Base-by-base conservation (phyloP, 2,797 vertebrate species). In the Kryptopterus vitreolus region DNA sequence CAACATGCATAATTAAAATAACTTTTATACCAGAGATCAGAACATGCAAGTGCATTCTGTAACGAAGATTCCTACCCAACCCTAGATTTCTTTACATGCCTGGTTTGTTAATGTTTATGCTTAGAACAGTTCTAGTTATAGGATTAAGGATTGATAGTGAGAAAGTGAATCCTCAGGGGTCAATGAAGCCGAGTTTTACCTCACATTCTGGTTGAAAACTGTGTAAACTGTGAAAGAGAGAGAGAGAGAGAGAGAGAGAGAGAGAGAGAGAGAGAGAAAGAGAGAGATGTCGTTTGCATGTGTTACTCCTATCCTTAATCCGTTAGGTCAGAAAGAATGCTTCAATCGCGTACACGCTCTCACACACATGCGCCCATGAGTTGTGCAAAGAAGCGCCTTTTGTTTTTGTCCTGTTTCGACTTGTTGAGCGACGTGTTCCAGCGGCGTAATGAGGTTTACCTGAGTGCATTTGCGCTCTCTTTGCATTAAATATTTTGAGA, bases 361-460 rank as follows among this genome's bases (percentile, higher is more conserved):
- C 76, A 82, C 50, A 73, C 50, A 77, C 50, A 61, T 52, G 73
- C 79, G 65, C 70, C 76, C 78, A 66, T 6, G 46, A 53, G 43
- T 52, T 55, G 59, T 75, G 55, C 33, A 75, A 74, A 61, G 59
- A 29, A 61, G 55, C n/a, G 6, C 53, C 52, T 82, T 82, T 82
- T 81, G 80, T 77, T 80, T 80, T 76, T 52, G 66, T 59, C 87
- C 74, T 87, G 88, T 89, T 87, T 83, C 52, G 65, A 84, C 88
- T 84, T 86, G 88, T 79, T 77, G 52, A 55, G 65, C 75, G 50
- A 59, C 77, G 85, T 82, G 79, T 85, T 80, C 73, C 53, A 80
- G 80, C 82, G 46, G 74, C 81, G 72, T 70, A 80, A 76, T 81
- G 63, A 81, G 82, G 24, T 78, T 71, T 78, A 76, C 73, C 72